Conservation (phyloP, 2,797 vertebrate species). For the Danio albolineatus region DNA sequence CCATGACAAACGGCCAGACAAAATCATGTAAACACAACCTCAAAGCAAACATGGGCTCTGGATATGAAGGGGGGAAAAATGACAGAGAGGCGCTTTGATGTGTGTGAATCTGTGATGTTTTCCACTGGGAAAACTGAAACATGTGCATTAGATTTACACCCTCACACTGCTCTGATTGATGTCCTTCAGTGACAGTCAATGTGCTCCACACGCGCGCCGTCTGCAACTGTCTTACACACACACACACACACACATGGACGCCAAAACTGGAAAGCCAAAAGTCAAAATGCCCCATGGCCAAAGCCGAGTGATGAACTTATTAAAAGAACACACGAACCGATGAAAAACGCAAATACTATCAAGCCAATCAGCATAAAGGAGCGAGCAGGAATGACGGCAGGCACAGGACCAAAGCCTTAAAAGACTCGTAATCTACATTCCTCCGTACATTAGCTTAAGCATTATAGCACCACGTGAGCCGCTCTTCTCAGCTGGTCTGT, state of each 20-base stretch:
- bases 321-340: conserved; percentile 15
- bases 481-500: conserved; percentile 26
- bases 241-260: background rate
- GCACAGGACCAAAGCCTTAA: conserved; percentile 14
- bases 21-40: conserved; percentile 55
- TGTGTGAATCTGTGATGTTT: conserved; percentile 54
- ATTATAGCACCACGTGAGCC: conserved; percentile 48
- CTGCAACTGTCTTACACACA: conserved; percentile 24
- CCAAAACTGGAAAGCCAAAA: conserved; percentile 6
- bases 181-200: conserved; percentile 50
- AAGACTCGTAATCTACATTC: conserved; percentile 43
- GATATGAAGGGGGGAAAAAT: conserved; percentile 39
- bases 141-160: conserved; percentile 47
- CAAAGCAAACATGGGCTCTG: conserved; percentile 46
- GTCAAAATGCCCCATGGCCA: conserved; percentile 4
- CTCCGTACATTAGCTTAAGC: conserved; percentile 44
- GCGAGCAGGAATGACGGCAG: conserved; percentile 1
- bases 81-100: conserved; percentile 46
- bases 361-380: background rate
- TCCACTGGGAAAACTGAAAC: conserved; percentile 52
- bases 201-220: conserved; percentile 24
- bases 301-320: background rate
- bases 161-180: conserved; percentile 50
- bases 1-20: conserved; percentile 45
- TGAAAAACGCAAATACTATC: conserved; percentile 16